phyloP scores from a whole-genome alignment of 2,797 vertebrate genomes.

The Rhinatrema bivittatum region DNA sequence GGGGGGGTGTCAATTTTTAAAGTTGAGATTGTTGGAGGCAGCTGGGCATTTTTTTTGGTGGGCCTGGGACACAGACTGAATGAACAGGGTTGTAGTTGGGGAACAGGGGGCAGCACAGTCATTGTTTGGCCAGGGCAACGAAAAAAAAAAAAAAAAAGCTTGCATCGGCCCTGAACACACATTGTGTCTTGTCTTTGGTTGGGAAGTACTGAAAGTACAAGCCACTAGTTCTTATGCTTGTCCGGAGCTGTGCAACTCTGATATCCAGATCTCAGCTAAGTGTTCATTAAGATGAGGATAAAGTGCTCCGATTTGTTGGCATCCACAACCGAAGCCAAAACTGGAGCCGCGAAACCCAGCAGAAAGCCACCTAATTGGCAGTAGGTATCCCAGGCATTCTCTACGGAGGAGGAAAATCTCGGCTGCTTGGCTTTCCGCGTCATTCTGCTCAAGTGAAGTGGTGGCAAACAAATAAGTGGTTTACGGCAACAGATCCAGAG shows the following conservation, averaged over 20 bases:
- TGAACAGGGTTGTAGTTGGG: too few relatives aligned
- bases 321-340: not conserved
- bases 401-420: not conserved
- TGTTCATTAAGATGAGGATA: not conserved
- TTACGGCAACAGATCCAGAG: conserved; percentile 6
- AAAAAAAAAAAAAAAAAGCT: too few relatives aligned
- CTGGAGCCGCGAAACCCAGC: not conserved
- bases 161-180: too few relatives aligned
- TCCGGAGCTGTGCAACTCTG: not conserved
- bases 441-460: not conserved
- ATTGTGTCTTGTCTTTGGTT: too few relatives aligned
- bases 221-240: too few relatives aligned
- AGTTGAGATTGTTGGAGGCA: too few relatives aligned
- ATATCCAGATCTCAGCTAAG: not conserved
- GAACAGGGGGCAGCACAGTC: too few relatives aligned
- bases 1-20: too few relatives aligned
- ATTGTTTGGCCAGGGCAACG: too few relatives aligned
- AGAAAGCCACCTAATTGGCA: not conserved
- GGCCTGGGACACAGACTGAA: too few relatives aligned
- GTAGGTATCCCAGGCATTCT: rapidly evolving
- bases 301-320: not conserved
- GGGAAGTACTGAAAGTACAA: too few relatives aligned
- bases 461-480: not conserved
- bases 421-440: not conserved
- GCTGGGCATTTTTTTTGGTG: too few relatives aligned